Evolutionary conservation across 1,140 invertebrate genomes (phyloP).

Genomic region (Glomeris maerens): DNA sequence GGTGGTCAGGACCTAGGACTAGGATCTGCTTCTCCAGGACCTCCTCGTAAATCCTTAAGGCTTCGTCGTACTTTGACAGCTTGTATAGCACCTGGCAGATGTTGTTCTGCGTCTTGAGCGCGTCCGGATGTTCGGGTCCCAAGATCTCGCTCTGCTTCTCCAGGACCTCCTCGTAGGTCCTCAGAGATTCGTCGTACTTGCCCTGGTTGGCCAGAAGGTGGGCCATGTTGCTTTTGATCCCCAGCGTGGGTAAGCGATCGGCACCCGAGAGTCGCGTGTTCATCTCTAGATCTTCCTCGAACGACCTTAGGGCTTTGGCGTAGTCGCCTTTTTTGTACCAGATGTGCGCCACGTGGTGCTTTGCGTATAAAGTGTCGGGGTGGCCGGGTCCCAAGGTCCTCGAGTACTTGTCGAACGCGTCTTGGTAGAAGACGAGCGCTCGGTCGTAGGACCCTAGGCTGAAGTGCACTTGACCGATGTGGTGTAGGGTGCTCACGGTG

Average conservation of each 20-base stretch:
- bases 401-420: slow-evolving; percentile 10
- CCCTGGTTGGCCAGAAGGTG: neutral
- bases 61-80: slow-evolving; percentile 20
- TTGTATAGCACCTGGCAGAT: slow-evolving; percentile 20
- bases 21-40: slow-evolving; percentile 18
- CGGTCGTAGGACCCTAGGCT: slow-evolving; percentile 12
- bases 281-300: neutral
- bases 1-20: slow-evolving; percentile 19
- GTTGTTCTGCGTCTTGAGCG: slow-evolving; percentile 16
- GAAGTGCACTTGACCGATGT: slow-evolving; percentile 10
- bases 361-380: slow-evolving; percentile 12
- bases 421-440: slow-evolving; percentile 5
- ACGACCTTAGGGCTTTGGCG: neutral
- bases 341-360: slow-evolving; percentile 6
- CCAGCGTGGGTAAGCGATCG: neutral
- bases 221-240: neutral
- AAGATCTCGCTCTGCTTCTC: slow-evolving; percentile 16
- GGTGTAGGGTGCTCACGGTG: slow-evolving; percentile 12
- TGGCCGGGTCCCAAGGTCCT: slow-evolving; percentile 12
- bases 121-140: slow-evolving; percentile 18
- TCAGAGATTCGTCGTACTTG: slow-evolving; percentile 18
- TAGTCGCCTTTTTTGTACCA: slow-evolving; percentile 2
- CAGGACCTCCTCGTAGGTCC: slow-evolving; percentile 15
- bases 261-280: slow-evolving; percentile 3
- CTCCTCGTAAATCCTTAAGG: slow-evolving; percentile 19